Evolutionary conservation across 2,888 invertebrate species (phyloP).

Genomic region (Rhagonycha fulva): DNA sequence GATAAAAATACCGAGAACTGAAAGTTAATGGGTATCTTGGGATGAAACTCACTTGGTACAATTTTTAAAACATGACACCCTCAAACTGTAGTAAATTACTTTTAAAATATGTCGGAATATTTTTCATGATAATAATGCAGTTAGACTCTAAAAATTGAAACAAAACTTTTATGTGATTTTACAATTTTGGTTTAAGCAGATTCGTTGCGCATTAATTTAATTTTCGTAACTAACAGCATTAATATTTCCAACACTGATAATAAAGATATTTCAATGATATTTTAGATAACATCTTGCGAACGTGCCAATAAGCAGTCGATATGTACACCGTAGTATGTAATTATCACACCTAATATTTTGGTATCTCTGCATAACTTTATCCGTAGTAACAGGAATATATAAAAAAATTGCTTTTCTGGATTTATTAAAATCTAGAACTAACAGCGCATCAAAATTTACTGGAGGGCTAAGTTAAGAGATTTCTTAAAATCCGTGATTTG

Average conservation of each 20-base stretch:
- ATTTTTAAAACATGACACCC: neutral
- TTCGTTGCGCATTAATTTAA: neutral
- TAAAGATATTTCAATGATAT: neutral
- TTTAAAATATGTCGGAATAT: neutral
- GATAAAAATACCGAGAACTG: neutral
- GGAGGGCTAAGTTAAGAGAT: too few species aligned
- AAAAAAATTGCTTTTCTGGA: too few species aligned
- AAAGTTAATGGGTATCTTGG: neutral
- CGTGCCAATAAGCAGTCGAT: neutral
- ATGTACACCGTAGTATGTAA: too few species aligned
- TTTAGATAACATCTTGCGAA: neutral
- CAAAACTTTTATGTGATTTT: neutral
- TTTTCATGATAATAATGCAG: neutral
- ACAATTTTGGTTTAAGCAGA: neutral
- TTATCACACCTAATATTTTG: too few species aligned
- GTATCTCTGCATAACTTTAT: too few species aligned
- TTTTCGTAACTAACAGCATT: neutral
- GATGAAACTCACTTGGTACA: neutral
- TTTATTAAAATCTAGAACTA: too few species aligned
- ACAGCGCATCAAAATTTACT: too few species aligned
- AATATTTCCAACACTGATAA: neutral
- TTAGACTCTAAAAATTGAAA: neutral
- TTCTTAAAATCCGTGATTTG: too few species aligned
- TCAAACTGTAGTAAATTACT: neutral
- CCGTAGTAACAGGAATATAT: too few species aligned